Evolutionary conservation across 2,888 invertebrate species (phyloP).

Genomic region (Caenorhabditis sp.): DNA sequence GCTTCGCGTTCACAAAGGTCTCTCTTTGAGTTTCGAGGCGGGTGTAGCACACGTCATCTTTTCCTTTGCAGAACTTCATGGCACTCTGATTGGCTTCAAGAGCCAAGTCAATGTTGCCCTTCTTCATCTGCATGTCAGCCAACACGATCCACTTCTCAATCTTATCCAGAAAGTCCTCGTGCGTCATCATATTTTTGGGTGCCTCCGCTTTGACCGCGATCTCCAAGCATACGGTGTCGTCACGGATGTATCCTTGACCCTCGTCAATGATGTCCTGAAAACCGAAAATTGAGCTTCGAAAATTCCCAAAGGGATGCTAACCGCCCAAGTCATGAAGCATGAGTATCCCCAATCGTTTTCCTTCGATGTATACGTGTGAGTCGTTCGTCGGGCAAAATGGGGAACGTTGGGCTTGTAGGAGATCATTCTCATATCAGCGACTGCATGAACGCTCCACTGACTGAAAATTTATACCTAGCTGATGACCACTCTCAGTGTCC

Average conservation of each 20-base stretch:
- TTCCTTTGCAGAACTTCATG: slow-evolving; percentile 83
- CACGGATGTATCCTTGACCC: slow-evolving; percentile 92
- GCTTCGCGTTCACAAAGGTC: slow-evolving; percentile 81
- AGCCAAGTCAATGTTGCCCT: slow-evolving; percentile 82
- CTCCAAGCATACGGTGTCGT: slow-evolving; percentile 93
- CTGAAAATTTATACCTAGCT: slow-evolving; percentile 78
- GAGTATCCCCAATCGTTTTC: slow-evolving; percentile 96
- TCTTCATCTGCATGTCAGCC: slow-evolving; percentile 81
- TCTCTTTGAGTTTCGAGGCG: slow-evolving; percentile 81
- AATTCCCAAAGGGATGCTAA: neutral
- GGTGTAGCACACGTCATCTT: slow-evolving; percentile 72
- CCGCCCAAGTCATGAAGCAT: slow-evolving; percentile 93
- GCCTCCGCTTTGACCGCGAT: slow-evolving; percentile 86
- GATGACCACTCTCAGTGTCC: neutral
- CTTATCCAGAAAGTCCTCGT: slow-evolving; percentile 81
- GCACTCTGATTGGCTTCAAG: slow-evolving; percentile 80
- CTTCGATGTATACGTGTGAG: slow-evolving; percentile 96
- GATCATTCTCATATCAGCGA: slow-evolving; percentile 93
- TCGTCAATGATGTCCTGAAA: slow-evolving; percentile 90
- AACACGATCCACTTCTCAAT: slow-evolving; percentile 82
- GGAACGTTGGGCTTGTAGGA: slow-evolving; percentile 93
- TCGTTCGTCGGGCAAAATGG: slow-evolving; percentile 86
- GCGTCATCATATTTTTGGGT: slow-evolving; percentile 86
- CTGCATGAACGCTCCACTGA: slow-evolving; percentile 98
- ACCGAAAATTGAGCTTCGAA: too few relatives aligned